Conservation (phyloP, 1,140 invertebrate species). For the Cherax destructor region DNA sequence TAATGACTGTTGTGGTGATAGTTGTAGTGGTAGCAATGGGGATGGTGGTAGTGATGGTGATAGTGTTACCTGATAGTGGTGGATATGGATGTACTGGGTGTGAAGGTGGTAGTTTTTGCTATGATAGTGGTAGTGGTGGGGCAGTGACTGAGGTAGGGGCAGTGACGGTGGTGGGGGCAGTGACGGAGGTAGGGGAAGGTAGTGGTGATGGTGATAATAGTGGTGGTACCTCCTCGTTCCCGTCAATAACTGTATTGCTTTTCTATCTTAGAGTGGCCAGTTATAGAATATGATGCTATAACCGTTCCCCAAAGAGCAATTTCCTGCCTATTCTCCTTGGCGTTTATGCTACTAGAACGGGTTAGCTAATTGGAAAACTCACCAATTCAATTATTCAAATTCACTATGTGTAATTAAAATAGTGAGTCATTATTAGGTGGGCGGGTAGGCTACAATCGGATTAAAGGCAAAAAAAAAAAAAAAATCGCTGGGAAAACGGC, state of each 20-base stretch:
- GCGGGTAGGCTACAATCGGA: slow-evolving; percentile 21
- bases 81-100: too few relatives aligned
- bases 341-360: slow-evolving; percentile 26
- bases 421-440: slow-evolving; percentile 29
- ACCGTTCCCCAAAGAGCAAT: background rate
- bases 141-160: background rate
- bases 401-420: slow-evolving; percentile 37
- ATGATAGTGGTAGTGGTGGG: too few relatives aligned
- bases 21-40: too few relatives aligned
- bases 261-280: slow-evolving; percentile 40
- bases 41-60: too few relatives aligned
- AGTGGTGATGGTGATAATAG: background rate
- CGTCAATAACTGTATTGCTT: slow-evolving; percentile 35
- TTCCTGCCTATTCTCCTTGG: slow-evolving; percentile 4
- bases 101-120: too few relatives aligned
- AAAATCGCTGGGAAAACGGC: slow-evolving; percentile 5
- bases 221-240: too few relatives aligned
- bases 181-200: background rate
- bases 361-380: slow-evolving; percentile 35
- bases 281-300: slow-evolving; percentile 20
- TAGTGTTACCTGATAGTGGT: too few relatives aligned
- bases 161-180: too few relatives aligned
- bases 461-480: slow-evolving; percentile 32
- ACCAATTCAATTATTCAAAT: slow-evolving; percentile 52
- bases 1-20: too few relatives aligned